Base-by-base conservation (phyloP, 1,140 invertebrate species). In the Pogonomyrmex barbatus region DNA sequence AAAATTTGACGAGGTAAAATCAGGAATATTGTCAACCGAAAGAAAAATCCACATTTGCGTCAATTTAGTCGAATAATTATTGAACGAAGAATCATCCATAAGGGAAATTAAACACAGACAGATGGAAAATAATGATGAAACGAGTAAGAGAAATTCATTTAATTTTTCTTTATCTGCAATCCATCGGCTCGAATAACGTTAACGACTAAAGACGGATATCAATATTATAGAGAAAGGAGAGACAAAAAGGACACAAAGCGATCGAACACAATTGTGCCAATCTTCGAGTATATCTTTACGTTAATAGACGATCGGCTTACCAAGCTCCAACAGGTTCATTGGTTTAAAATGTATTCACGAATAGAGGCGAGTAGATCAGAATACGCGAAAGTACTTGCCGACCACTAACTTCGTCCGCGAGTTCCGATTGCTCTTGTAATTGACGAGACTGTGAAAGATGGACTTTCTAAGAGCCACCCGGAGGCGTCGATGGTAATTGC, bases 351-450 rank as follows among this genome's bases (percentile, higher is more conserved):
- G 45, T 85, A 70, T 89, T 89, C 75, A 70, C 60, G 58, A 58
- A 52, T 33, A 50, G 42, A 85, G 45, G 42, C 81, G 62, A 67
- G 68, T 75, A 60, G 84, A 89, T 89, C 76, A 83, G 88, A 89
- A 75, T 89, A 89, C 85, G 84, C 76, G 39, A 60, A 89, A 89
- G 87, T 87, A 75, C 52, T 54, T 47, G 10, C 67, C 65, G 52
- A 56, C 30, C 52, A 30, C 71, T 52, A 68, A 77, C 60, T 89
- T 85, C 67, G n/a, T 17, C 65, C 36, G 33, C 47, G 86, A 89
- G 85, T 87, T 90, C 73, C 89, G 68, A 87, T 89, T 89, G 88
- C 89, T 87, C 88, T 87, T 87, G 89, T 89, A 90, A 90, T 89
- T 52, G 88, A 76, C 58, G 73, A 79, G 73, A 89, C 86, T 87